These are phyloP conservation scores for Chitala chitala DNA, from an alignment of 2,113 vertebrate genomes.

Conservation along the genomic window DNA sequence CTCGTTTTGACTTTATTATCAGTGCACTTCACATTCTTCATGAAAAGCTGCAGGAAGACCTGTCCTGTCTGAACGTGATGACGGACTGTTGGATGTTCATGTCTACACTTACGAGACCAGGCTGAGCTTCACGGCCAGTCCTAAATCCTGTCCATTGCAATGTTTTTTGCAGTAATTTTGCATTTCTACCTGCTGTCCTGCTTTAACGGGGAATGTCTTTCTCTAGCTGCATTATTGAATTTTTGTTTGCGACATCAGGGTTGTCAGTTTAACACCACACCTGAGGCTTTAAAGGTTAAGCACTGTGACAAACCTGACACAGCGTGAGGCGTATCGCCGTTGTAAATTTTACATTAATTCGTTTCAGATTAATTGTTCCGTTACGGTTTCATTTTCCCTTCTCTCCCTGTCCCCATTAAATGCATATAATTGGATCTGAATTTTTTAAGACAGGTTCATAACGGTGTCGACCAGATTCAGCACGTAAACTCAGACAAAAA, in stretches of 20 bases:
- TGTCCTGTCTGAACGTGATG: background rate
- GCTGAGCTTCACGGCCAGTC: no score
- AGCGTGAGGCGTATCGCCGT: background rate
- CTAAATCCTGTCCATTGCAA: no score
- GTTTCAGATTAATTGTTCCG: background rate
- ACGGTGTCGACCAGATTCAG: background rate
- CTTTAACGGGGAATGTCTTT: background rate
- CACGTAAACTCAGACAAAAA: background rate
- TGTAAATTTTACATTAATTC: slow-evolving; percentile 1
- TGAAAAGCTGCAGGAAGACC: background rate
- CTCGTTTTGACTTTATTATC: no score
- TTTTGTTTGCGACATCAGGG: background rate
- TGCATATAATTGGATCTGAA: background rate
- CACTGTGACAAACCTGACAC: background rate
- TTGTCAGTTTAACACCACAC: background rate
- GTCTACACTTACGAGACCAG: no score
- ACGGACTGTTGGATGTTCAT: no score
- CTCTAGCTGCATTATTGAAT: background rate
- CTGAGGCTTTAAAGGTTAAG: background rate
- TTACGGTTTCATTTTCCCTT: background rate
- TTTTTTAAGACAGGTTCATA: slow-evolving; percentile 13
- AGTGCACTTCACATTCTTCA: background rate
- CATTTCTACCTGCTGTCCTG: background rate
- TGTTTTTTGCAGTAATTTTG: background rate
- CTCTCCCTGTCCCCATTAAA: background rate